phyloP scores from a whole-genome alignment of 2,113 vertebrate genomes.

The Nannobrachium achirus region DNA sequence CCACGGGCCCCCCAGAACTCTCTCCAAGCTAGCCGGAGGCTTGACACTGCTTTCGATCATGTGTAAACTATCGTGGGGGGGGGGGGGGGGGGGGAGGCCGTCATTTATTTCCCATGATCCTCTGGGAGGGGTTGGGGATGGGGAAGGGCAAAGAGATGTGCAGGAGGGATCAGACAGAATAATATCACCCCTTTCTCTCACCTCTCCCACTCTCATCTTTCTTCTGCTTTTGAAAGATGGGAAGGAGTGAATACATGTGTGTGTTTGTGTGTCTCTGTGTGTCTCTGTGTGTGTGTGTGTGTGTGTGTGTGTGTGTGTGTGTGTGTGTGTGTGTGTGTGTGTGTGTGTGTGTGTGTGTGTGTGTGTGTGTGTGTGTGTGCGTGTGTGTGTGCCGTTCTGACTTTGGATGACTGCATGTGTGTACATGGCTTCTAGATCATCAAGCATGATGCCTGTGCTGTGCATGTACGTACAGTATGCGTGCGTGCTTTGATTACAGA shows the following conservation, averaged over 20 bases:
- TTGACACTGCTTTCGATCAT: slow-evolving; percentile 74
- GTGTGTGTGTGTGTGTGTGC: slow-evolving; percentile 38
- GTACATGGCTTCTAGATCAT: too few relatives aligned
- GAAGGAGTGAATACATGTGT: slow-evolving; percentile 6
- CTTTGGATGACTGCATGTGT: too few relatives aligned
- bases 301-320: too few relatives aligned
- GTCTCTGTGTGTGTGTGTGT: neutral
- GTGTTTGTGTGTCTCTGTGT: slow-evolving; percentile 2
- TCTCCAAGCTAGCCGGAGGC: slow-evolving; percentile 51
- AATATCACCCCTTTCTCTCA: slow-evolving; percentile 54
- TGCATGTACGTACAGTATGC: too few relatives aligned
- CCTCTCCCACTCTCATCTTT: slow-evolving; percentile 36
- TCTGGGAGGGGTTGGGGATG: slow-evolving; percentile 40
- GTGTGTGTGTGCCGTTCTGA: slow-evolving; percentile 10
- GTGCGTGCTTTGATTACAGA: slow-evolving; percentile 10
- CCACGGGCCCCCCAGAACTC: slow-evolving; percentile 43
- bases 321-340: slow-evolving; percentile 10
- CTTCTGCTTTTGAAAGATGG: slow-evolving; percentile 47
- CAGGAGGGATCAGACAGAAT: slow-evolving; percentile 62
- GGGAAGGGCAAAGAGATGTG: slow-evolving; percentile 45
- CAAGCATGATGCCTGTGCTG: too few relatives aligned
- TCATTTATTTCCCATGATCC: slow-evolving; percentile 73
- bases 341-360: slow-evolving; percentile 23
- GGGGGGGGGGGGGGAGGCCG: slow-evolving; percentile 46
- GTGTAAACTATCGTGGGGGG: slow-evolving; percentile 67